Conservation (phyloP, 2,113 vertebrate species). For the Sinocyclocheilus maitianheensis region DNA sequence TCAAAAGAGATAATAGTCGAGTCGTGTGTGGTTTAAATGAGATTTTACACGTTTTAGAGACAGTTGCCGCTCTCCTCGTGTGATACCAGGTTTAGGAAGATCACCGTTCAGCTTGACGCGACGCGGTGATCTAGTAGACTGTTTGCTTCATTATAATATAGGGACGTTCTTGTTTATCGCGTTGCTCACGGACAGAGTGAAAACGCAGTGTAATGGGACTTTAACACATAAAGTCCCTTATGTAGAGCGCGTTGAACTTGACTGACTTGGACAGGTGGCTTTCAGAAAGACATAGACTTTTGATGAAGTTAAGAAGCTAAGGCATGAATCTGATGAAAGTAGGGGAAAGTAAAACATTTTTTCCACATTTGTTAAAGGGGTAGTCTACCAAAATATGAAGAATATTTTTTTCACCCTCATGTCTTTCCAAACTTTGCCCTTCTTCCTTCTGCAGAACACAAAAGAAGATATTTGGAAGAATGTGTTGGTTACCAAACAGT, state of each 20-base stretch:
- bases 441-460: neutral
- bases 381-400: neutral
- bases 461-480: neutral
- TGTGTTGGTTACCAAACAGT: neutral
- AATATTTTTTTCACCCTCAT: neutral
- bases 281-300: neutral
- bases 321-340: neutral
- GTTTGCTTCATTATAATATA: neutral
- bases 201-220: neutral
- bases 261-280: neutral
- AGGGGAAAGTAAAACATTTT: neutral
- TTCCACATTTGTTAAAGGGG: neutral
- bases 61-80: neutral
- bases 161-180: neutral
- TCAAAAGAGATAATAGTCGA: slow-evolving; percentile 42
- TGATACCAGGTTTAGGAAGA: neutral
- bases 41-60: neutral
- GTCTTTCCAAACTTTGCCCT: neutral
- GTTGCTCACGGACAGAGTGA: neutral
- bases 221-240: neutral
- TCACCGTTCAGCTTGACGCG: neutral
- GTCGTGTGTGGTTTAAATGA: slow-evolving; percentile 2
- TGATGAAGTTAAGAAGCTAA: neutral
- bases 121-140: neutral
- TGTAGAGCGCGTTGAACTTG: neutral